Percentiles rank a stretch among this genome's conserved stretches.
phyloP scores from a whole-genome alignment of 2,888 invertebrate genomes.

The Seladonia tumulorum region DNA sequence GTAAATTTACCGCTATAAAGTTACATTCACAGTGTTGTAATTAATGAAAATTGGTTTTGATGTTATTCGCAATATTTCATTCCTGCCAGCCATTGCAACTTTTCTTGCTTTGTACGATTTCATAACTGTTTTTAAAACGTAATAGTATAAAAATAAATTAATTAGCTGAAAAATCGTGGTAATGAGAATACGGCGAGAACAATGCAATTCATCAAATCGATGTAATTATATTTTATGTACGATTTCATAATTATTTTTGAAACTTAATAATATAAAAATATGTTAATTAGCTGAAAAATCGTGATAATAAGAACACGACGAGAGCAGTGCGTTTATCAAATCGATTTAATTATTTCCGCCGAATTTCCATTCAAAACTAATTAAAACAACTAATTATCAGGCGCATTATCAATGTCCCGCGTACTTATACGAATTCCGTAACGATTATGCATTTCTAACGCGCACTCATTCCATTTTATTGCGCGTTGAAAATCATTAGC shows the following conservation, averaged over 20 bases:
- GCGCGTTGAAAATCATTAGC: constrained; percentile 45
- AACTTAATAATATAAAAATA: not conserved
- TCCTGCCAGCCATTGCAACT: not conserved
- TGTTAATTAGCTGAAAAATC: no score
- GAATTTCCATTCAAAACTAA: constrained; percentile 33
- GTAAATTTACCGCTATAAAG: not conserved
- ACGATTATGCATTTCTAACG: constrained; percentile 45
- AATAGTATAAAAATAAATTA: no score
- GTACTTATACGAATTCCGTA: constrained; percentile 30
- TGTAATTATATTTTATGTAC: no score
- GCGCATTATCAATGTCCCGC: constrained; percentile 24
- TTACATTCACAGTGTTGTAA: not conserved
- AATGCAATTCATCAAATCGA: not conserved
- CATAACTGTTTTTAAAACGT: not conserved
- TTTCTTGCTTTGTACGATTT: not conserved
- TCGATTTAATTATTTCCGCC: constrained; percentile 5
- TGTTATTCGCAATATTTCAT: no score
- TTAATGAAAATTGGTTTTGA: no score
- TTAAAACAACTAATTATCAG: constrained; percentile 43
- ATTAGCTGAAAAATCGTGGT: no score
- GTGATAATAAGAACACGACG: not conserved
- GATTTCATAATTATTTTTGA: not conserved
- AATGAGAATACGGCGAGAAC: not conserved
- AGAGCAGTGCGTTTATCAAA: not conserved
- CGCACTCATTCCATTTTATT: constrained; percentile 48